phyloP scores from a whole-genome alignment of 2,113 vertebrate genomes.

The Tursiops truncatus region DNA sequence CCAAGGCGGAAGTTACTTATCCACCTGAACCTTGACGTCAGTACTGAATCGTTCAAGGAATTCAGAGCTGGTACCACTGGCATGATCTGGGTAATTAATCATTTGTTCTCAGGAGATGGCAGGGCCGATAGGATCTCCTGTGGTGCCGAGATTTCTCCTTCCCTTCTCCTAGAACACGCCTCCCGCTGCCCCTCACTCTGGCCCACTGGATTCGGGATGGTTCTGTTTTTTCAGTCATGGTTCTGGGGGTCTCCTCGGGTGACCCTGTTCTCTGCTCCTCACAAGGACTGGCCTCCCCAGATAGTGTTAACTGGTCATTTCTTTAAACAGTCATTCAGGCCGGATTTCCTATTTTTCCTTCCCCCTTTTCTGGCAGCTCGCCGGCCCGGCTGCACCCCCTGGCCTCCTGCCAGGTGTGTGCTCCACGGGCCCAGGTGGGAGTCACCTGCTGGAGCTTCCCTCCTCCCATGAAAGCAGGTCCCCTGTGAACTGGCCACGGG shows the following conservation, averaged over 20 bases:
- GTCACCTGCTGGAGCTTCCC: neutral
- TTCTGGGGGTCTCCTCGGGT: neutral
- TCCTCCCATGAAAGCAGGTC: neutral
- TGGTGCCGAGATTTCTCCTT: accelerated
- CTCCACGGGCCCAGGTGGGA: accelerated
- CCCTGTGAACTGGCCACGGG: accelerated
- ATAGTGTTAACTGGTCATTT: neutral
- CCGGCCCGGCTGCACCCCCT: accelerated
- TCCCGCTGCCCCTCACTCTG: neutral
- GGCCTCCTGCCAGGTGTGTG: neutral
- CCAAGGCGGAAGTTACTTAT: neutral
- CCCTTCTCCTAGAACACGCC: accelerated
- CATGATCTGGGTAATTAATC: neutral
- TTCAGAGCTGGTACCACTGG: neutral
- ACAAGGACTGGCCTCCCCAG: neutral
- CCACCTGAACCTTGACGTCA: neutral
- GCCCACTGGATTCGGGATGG: neutral
- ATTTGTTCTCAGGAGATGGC: neutral
- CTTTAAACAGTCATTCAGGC: neutral
- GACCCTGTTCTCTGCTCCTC: neutral
- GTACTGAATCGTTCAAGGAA: neutral
- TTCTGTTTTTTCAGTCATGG: neutral
- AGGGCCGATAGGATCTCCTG: neutral
- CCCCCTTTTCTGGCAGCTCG: neutral
- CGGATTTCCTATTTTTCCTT: neutral